These are phyloP conservation scores for Ophion ventricosus DNA, from an alignment of 2,888 invertebrate species.

Conservation along the genomic window DNA sequence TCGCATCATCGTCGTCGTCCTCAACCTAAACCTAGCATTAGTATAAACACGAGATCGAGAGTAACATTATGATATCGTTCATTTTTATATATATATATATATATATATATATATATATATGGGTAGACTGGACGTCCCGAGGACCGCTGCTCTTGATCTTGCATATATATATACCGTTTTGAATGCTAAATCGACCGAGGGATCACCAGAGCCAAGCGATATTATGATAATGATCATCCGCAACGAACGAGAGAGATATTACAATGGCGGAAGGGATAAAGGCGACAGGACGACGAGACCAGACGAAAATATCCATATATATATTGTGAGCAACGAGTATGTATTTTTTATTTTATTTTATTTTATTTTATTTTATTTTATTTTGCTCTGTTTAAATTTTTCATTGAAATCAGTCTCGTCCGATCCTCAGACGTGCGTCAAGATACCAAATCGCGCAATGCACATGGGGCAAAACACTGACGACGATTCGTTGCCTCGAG, in stretches of 20 bases:
- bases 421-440: too few species aligned
- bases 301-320: constrained; percentile 6
- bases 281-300: constrained; percentile 9
- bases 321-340: too few species aligned
- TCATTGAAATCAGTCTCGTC: too few species aligned
- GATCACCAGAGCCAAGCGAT: constrained; percentile 73
- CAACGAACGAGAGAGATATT: constrained; percentile 72
- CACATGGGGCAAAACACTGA: too few species aligned
- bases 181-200: constrained; percentile 77
- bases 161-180: constrained; percentile 72
- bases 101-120: too few species aligned
- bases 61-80: constrained; percentile 77
- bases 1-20: constrained; percentile 40
- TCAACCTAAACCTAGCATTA: constrained; percentile 78
- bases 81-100: neutral
- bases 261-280: constrained; percentile 68
- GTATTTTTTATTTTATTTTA: too few species aligned
- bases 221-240: constrained; percentile 78
- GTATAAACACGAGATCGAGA: constrained; percentile 80
- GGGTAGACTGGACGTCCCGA: constrained; percentile 32
- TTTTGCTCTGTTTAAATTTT: too few species aligned
- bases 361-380: too few species aligned
- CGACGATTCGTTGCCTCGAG: too few species aligned
- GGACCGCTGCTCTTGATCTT: constrained; percentile 50
- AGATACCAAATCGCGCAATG: too few species aligned